Base-by-base conservation (phyloP, 2,888 invertebrate species). In the Eulithis prunata region DNA sequence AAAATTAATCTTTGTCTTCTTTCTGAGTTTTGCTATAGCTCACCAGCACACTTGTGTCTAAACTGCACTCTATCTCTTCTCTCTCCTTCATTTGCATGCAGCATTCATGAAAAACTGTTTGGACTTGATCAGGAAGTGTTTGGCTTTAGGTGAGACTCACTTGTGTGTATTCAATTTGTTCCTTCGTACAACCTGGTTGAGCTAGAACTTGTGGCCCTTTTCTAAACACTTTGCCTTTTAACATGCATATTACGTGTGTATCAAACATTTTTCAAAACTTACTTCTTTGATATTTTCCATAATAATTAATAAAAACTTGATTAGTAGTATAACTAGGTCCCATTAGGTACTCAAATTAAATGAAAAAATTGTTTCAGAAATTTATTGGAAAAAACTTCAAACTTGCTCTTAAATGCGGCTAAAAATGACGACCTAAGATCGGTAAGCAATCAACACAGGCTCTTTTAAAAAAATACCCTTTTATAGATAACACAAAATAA, bases 91-190 rank as follows among this genome's bases (percentile, higher is more conserved):
- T 89, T 94, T 94, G 95, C 95, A 96, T 95, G 96, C 96, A 96
- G 96, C 96, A 95, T 96, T 91, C 95, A 95, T 93, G 96, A 96
- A 90, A 95, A 96, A 93, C 94, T 96, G 81, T 96, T 96, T 94
- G 96, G 96, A 94, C 94, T 96, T 92, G 95, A 95, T 87, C 95
- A 95, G 94, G 96, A 96, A 90, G 95, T 95, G 80, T 96, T 95
- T 94, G 95, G 95, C 91, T 95, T 94, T 94, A 95, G 95, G 95
- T 95, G 87, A 93, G 91, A 84, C 75, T 76, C 71, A 74, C 45
- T 58, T 61, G 70, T 72, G 68, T 73, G 68, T 73, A 56, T 64
- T 71, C 70, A 4, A n/a, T 38, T 75, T 74, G 46, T 64, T 69
- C 41, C 2, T 11, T 41, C 8, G 41, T 41, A 8, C 10, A 41